Conservation (phyloP, 2,888 invertebrate genomes). For the Blastobasis adustella region DNA sequence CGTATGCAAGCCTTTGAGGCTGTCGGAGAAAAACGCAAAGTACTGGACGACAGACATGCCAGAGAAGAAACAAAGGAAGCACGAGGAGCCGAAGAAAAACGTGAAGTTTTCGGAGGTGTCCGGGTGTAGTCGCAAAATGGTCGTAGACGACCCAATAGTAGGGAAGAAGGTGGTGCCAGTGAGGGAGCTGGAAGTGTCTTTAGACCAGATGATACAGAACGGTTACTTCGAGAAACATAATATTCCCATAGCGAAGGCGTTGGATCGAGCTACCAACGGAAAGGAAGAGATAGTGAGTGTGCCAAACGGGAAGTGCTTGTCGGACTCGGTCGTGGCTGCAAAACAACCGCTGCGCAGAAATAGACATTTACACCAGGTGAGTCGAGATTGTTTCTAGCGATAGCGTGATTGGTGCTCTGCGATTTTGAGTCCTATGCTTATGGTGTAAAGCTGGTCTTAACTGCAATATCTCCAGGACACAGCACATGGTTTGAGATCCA, state of each 20-base stretch:
- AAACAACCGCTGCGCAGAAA: constrained; percentile 33
- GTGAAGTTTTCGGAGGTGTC: constrained; percentile 71
- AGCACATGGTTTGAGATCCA: too few species aligned
- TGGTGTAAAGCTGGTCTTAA: too few species aligned
- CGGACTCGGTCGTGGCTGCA: constrained; percentile 17
- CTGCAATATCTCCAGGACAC: too few species aligned
- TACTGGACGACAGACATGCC: constrained; percentile 62
- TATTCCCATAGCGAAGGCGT: constrained; percentile 51
- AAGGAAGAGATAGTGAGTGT: constrained; percentile 37
- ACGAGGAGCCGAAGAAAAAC: constrained; percentile 62
- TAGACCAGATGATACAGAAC: constrained; percentile 69
- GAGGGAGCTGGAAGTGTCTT: constrained; percentile 62
- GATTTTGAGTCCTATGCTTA: too few species aligned
- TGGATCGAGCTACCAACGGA: constrained; percentile 22
- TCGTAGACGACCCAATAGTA: constrained; percentile 59
- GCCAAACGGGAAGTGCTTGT: constrained; percentile 59
- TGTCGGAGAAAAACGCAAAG: constrained; percentile 52
- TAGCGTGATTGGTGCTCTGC: too few species aligned
- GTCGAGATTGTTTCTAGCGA: constrained; percentile 10
- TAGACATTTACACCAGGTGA: constrained; percentile 62
- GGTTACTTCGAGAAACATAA: constrained; percentile 69
- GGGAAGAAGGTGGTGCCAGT: constrained; percentile 64
- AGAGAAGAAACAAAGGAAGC: constrained; percentile 39
- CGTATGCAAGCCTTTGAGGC: constrained; percentile 57
- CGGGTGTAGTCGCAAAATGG: constrained; percentile 62